These are phyloP conservation scores for Bilobella aurantiaca DNA, from an alignment of 1,140 invertebrate genomes.

Conservation along the genomic window DNA sequence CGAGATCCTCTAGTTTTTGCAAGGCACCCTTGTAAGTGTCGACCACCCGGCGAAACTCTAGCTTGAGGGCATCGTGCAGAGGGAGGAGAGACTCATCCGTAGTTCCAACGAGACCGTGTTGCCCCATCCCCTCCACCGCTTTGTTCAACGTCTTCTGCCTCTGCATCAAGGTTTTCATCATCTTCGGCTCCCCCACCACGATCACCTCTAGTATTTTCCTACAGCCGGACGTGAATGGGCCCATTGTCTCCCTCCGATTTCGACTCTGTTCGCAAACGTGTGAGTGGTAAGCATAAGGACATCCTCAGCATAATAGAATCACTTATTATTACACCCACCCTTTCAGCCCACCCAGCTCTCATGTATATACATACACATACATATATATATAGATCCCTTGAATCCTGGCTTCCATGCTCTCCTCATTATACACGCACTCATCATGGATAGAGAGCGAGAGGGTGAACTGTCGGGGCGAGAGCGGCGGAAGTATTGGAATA, in stretches of 20 bases:
- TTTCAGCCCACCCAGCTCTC: too few species aligned
- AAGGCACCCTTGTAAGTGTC: conserved; percentile 77
- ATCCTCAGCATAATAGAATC: too few species aligned
- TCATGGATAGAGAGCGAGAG: too few species aligned
- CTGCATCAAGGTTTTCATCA: conserved; percentile 50
- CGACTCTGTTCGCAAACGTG: conserved; percentile 35
- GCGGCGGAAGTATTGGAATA: too few species aligned
- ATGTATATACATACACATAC: too few species aligned
- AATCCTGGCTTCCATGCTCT: too few species aligned
- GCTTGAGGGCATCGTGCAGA: conserved; percentile 54
- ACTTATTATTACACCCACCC: too few species aligned
- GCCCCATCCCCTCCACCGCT: conserved; percentile 58
- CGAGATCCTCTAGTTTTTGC: conserved; percentile 72
- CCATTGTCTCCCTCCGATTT: conserved; percentile 43
- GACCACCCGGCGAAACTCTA: conserved; percentile 69
- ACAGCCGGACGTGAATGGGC: conserved; percentile 45
- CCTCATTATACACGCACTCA: too few species aligned
- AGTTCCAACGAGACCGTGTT: conserved; percentile 67
- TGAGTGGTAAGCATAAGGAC: too few species aligned
- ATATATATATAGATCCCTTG: too few species aligned
- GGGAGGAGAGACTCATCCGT: conserved; percentile 49
- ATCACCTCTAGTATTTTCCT: conserved; percentile 51
- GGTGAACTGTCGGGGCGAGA: too few species aligned
- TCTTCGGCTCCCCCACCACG: conserved; percentile 47
- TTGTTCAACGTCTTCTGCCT: conserved; percentile 62